Evolutionary conservation across 2,888 invertebrate species (phyloP).

Genomic region (Drosophila pseudotalamancana): DNA sequence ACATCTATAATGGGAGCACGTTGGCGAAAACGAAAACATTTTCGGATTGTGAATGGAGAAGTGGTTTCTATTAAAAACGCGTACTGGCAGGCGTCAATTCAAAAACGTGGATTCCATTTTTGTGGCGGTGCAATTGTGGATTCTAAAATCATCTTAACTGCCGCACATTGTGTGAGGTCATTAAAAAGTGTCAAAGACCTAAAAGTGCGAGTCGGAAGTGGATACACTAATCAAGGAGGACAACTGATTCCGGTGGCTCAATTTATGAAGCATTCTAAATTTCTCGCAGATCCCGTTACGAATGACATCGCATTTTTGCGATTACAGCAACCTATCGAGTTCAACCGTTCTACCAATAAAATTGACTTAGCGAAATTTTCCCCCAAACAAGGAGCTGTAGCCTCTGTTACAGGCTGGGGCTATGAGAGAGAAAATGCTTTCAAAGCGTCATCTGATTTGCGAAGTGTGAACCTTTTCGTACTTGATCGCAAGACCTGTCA

Average conservation of each 20-base stretch:
- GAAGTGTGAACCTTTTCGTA: not conserved
- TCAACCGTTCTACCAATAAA: no score
- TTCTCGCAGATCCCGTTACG: no score
- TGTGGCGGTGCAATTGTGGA: conserved; percentile 8
- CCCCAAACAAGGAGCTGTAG: no score
- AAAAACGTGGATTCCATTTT: not conserved
- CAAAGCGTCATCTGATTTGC: not conserved
- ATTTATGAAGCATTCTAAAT: not conserved
- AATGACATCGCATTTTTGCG: no score
- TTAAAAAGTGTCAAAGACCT: not conserved
- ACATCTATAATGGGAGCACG: not conserved
- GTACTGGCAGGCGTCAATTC: not conserved
- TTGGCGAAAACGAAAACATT: not conserved
- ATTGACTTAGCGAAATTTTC: no score
- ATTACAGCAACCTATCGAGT: no score
- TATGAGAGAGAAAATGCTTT: no score
- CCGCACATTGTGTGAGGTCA: not conserved
- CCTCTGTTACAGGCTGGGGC: conserved; percentile 5
- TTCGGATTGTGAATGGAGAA: conserved; percentile 2
- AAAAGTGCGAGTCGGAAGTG: conserved; percentile 5
- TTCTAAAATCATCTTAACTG: not conserved
- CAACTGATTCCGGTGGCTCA: not conserved
- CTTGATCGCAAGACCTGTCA: not conserved
- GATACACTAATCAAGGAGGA: not conserved
- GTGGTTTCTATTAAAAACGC: not conserved